Percentiles rank a stretch among this genome's conserved stretches.
Conservation (phyloP, 2,113 vertebrate genomes). For the Catagonus wagneri region DNA sequence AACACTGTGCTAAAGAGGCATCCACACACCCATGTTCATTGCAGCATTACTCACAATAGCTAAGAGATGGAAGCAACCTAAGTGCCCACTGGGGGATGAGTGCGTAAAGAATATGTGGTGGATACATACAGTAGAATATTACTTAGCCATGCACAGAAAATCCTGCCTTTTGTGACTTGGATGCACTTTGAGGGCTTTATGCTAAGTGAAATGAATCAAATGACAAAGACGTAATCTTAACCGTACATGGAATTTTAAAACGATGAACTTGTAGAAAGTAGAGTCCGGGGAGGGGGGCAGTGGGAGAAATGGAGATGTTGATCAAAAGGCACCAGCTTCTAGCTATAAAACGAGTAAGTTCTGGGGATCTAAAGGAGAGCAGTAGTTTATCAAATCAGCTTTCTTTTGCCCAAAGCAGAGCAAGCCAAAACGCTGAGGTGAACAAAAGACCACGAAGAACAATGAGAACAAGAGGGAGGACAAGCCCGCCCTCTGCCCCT, state of each 20-base stretch:
- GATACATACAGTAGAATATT: background rate
- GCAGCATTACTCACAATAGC: background rate
- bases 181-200: background rate
- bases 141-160: background rate
- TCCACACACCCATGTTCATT: background rate
- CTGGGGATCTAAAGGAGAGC: background rate
- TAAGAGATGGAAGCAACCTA: background rate
- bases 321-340: background rate
- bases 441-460: too few species aligned
- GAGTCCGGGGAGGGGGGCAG: background rate
- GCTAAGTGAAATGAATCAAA: background rate
- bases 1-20: background rate
- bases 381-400: background rate
- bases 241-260: background rate
- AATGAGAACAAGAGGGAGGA: too few species aligned
- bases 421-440: background rate
- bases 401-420: background rate
- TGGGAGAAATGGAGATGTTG: background rate
- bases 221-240: background rate
- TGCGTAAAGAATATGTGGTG: background rate
- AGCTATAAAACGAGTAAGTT: background rate
- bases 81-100: background rate
- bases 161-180: background rate
- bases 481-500: background rate
- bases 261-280: background rate